Evolutionary conservation across 2,888 invertebrate genomes (phyloP).

Genomic region (Polyommatus icarus): DNA sequence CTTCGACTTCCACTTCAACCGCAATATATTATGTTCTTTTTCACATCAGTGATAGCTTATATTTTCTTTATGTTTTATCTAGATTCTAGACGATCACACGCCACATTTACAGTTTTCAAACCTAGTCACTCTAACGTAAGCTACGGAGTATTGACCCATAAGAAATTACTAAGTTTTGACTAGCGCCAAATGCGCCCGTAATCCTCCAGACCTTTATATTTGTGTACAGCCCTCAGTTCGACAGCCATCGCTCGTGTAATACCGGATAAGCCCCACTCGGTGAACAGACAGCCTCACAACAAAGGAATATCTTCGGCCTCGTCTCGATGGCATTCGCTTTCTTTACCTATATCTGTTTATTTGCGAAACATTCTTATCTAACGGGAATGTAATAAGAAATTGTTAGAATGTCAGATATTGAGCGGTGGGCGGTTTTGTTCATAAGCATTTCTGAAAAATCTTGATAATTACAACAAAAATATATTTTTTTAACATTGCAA

Average conservation of each 20-base stretch:
- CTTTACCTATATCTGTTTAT: constrained; percentile 42
- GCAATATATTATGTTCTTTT: no score
- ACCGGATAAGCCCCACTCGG: constrained; percentile 61
- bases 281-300: constrained; percentile 57
- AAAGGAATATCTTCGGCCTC: constrained; percentile 52
- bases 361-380: constrained; percentile 33
- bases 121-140: background rate
- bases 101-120: no score
- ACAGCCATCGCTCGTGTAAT: constrained; percentile 65
- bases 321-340: constrained; percentile 36
- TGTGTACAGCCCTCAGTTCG: constrained; percentile 49
- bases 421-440: background rate
- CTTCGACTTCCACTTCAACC: no score
- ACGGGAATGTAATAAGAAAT: background rate
- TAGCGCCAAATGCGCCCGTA: constrained; percentile 32
- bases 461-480: no score
- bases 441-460: no score
- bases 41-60: no score
- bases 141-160: background rate
- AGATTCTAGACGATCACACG: no score
- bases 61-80: no score
- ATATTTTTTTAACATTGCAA: no score
- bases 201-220: constrained; percentile 39
- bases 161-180: background rate
- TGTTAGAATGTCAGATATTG: background rate